Evolutionary conservation across 2,888 invertebrate species (phyloP).

Genomic region (Hymenopus coronatus): DNA sequence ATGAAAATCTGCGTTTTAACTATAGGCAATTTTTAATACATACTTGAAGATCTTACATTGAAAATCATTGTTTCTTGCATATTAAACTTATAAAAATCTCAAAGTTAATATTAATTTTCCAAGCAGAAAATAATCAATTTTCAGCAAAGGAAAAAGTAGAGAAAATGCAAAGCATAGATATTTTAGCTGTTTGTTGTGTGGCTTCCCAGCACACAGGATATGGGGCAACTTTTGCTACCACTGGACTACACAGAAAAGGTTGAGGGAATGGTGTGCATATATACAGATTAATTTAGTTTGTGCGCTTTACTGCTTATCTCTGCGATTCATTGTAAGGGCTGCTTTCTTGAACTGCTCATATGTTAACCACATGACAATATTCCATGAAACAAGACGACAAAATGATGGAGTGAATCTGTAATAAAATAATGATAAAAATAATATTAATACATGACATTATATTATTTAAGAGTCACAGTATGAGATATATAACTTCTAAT

Average conservation of each 20-base stretch:
- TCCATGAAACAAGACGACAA: constrained; percentile 65
- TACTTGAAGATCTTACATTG: background rate
- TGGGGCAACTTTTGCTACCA: background rate
- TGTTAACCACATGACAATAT: constrained; percentile 63
- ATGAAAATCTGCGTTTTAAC: background rate
- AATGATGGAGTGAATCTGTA: constrained; percentile 61
- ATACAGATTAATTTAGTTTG: background rate
- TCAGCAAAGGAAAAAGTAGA: background rate
- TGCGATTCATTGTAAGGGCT: background rate
- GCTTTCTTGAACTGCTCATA: constrained; percentile 60
- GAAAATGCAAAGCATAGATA: background rate
- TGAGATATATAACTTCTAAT: too few species aligned
- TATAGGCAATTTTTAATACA: background rate
- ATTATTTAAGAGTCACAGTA: too few species aligned
- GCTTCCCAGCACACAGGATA: background rate
- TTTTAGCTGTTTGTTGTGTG: background rate
- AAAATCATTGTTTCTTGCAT: background rate
- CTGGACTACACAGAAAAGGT: background rate
- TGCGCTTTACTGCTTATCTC: background rate
- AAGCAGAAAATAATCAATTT: background rate
- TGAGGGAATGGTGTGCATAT: background rate
- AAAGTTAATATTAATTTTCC: background rate
- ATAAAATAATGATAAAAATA: constrained; percentile 30
- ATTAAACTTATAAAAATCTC: background rate
- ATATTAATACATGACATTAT: background rate